phyloP scores from a whole-genome alignment of 2,113 vertebrate genomes.

The Dicaeum eximium region DNA sequence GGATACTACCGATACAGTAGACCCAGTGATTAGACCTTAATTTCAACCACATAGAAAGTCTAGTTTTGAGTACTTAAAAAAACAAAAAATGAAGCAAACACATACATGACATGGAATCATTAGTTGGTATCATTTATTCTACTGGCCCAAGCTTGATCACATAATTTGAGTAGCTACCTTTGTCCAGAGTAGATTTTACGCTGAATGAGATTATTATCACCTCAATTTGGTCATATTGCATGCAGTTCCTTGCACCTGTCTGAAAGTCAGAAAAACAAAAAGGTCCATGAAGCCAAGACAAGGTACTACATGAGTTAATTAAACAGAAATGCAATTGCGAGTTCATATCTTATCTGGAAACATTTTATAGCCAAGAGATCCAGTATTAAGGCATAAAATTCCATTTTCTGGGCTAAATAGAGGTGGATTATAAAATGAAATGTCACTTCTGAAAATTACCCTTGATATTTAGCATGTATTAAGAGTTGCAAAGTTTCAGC shows the following conservation, averaged over 20 bases:
- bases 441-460: not conserved
- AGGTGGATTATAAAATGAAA: not conserved
- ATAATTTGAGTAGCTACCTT: not conserved
- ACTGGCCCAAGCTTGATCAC: not conserved
- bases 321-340: not conserved
- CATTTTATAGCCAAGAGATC: not conserved
- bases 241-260: not conserved
- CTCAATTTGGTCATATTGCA: not conserved
- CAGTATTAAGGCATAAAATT: not conserved
- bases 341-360: not conserved
- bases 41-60: not conserved
- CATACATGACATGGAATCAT: not conserved
- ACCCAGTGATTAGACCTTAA: not conserved
- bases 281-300: not conserved
- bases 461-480: not conserved
- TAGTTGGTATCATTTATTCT: not conserved
- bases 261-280: not conserved
- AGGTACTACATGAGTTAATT: not conserved
- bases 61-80: not conserved
- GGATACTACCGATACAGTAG: not conserved
- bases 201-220: not conserved
- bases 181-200: not conserved
- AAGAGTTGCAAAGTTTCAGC: not conserved
- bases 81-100: not conserved
- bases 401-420: not conserved